phyloP scores from a whole-genome alignment of 2,888 invertebrate genomes.

The Eupithecia insigniata region DNA sequence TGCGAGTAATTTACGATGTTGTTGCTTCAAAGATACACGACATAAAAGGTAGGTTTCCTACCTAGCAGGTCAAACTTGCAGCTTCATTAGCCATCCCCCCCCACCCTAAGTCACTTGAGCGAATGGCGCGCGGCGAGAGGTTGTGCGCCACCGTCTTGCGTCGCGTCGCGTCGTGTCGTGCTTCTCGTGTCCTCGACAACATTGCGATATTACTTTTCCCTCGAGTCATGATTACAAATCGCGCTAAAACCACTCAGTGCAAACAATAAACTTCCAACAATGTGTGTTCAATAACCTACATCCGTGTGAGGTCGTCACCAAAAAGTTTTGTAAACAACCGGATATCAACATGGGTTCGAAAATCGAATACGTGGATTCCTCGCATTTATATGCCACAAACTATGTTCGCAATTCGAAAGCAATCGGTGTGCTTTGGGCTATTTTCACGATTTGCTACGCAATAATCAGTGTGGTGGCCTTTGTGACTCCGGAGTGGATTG shows the following conservation, averaged over 20 bases:
- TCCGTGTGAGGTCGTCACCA: slow-evolving; percentile 48
- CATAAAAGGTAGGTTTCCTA: slow-evolving; percentile 55
- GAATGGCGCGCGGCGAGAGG: slow-evolving; percentile 77
- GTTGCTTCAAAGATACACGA: slow-evolving; percentile 28
- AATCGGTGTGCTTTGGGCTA: slow-evolving; percentile 98
- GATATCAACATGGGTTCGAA: slow-evolving; percentile 91
- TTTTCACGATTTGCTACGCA: slow-evolving; percentile 98
- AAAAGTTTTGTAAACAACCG: slow-evolving; percentile 62
- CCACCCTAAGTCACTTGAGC: slow-evolving; percentile 65
- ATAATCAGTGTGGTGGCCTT: slow-evolving; percentile 98
- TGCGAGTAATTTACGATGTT: neutral
- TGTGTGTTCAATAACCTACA: slow-evolving; percentile 58
- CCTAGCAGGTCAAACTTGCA: slow-evolving; percentile 70
- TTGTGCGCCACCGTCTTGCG: slow-evolving; percentile 54
- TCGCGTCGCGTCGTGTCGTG: slow-evolving; percentile 70
- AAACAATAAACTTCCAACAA: slow-evolving; percentile 48
- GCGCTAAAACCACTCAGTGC: slow-evolving; percentile 50
- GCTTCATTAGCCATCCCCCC: slow-evolving; percentile 78
- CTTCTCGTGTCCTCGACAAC: slow-evolving; percentile 69
- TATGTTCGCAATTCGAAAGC: slow-evolving; percentile 97
- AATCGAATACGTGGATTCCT: slow-evolving; percentile 96
- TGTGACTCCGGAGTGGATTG: slow-evolving; percentile 97
- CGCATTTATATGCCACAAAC: slow-evolving; percentile 95
- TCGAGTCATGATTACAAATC: slow-evolving; percentile 63
- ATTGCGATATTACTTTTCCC: slow-evolving; percentile 55